Base-by-base conservation (phyloP, 2,888 invertebrate species). In the Crioceris asparagi region DNA sequence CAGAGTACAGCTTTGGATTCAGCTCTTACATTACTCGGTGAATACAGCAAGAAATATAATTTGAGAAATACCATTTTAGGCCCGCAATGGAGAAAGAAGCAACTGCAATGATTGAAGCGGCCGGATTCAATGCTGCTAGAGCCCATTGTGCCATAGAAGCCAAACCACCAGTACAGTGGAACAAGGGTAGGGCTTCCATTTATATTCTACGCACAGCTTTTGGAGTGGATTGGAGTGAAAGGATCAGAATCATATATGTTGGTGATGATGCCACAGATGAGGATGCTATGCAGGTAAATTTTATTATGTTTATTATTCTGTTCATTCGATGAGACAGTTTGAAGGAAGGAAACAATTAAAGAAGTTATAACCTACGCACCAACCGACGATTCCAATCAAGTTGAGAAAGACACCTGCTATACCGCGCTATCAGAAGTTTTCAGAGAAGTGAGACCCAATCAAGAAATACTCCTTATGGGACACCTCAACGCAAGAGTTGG, bases 131-230 rank as follows among this genome's bases (percentile, higher is more conserved):
- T 44, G 80, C 85, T 1, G 82, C 80, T 29, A 72, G 77, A 33
- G 84, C 87, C 16, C 85, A 87, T 56, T 86, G 86, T 55, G 90
- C 90, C 1, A 70, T 90, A n/a, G 90, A 91, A 61, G 90, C 90
- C 0, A 80, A 85, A 48, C 90, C 90, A 4, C 90, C 88, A 1
- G 88, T 91, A 0, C 77, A 84, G 55, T 91, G 91, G 91, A 85
- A 91, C 62, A 90, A 91, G 63, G 85, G 81, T 46, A 78, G 88
- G 26, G 91, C 91, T 7, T 86, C 87, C 1, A 86, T 91, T 57
- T 90, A 91, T 60, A 91, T 91, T 50, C 63, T 91, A 42, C 74
- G 90, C 42, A 90, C 88, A 2, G 86, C 88, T 0, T 91, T 90
- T 56, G 91, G 90, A 1, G 75, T 90, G 14, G 90, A 91, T 61